These are phyloP conservation scores for Drosophila neotestacea DNA, from an alignment of 2,888 invertebrate species.

Conservation along the genomic window DNA sequence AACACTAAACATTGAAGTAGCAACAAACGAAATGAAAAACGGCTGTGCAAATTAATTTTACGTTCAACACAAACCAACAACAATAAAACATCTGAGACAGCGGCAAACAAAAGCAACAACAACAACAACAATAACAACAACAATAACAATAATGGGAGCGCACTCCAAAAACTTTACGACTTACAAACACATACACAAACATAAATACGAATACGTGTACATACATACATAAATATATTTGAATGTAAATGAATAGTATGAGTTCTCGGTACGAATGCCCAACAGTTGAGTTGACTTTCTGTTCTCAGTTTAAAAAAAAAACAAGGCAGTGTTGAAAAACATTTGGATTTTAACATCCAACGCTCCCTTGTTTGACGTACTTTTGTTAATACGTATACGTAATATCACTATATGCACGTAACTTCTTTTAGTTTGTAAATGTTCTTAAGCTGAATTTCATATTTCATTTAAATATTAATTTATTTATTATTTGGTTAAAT, in stretches of 20 bases:
- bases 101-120: constrained; percentile 50
- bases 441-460: too few relatives aligned
- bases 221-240: not conserved
- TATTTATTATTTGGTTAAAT: too few relatives aligned
- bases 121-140: constrained; percentile 11
- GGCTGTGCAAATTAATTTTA: constrained; percentile 75
- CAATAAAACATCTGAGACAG: constrained; percentile 50
- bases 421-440: too few relatives aligned
- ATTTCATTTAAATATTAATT: too few relatives aligned
- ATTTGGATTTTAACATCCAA: not conserved
- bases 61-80: constrained; percentile 62
- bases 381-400: too few relatives aligned
- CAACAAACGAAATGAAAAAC: constrained; percentile 73
- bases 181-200: constrained; percentile 6
- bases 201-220: not conserved
- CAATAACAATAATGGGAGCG: constrained; percentile 10
- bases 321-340: not conserved
- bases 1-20: constrained; percentile 66
- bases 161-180: constrained; percentile 18
- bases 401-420: too few relatives aligned
- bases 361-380: too few relatives aligned
- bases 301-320: constrained; percentile 1
- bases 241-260: constrained; percentile 9
- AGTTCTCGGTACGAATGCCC: not conserved
- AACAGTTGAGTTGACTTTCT: constrained; percentile 3